phyloP scores from a whole-genome alignment of 2,113 vertebrate genomes.

The Macrotis lagotis region DNA sequence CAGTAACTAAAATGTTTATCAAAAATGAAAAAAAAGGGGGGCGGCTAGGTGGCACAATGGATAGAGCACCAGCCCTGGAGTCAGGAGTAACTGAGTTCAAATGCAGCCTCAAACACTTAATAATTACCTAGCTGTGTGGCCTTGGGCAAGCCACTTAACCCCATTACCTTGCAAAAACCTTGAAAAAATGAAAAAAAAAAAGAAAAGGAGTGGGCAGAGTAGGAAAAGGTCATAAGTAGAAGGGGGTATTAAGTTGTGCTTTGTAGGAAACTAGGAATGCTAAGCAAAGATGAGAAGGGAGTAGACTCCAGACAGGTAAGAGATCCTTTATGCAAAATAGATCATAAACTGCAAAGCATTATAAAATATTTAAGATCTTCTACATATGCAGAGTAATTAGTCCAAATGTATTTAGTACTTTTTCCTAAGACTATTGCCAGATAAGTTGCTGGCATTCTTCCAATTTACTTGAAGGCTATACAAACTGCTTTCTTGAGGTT shows the following conservation, averaged over 20 bases:
- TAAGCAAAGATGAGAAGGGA: background rate
- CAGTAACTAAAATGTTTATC: too few relatives aligned
- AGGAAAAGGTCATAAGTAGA: background rate
- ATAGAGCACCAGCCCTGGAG: too few relatives aligned
- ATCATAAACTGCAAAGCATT: background rate
- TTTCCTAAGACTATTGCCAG: background rate
- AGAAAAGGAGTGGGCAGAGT: background rate
- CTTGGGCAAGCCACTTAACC: too few relatives aligned
- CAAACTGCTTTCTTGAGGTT: background rate
- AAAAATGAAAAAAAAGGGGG: too few relatives aligned
- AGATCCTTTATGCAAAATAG: background rate
- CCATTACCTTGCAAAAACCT: too few relatives aligned
- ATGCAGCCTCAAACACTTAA: too few relatives aligned
- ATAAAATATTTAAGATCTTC: background rate
- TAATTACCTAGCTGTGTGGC: too few relatives aligned
- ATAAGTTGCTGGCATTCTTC: background rate
- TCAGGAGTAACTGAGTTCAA: too few relatives aligned
- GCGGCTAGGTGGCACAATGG: too few relatives aligned
- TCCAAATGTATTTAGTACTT: background rate
- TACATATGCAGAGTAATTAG: background rate
- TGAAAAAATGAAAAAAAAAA: too few relatives aligned
- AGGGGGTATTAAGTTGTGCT: background rate
- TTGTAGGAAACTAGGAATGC: background rate
- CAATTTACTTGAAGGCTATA: conserved; percentile 15
- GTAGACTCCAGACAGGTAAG: background rate